Conservation (phyloP, 53 echinoderm and acorn worm genomes). For the Temnopleurus reevesii region DNA sequence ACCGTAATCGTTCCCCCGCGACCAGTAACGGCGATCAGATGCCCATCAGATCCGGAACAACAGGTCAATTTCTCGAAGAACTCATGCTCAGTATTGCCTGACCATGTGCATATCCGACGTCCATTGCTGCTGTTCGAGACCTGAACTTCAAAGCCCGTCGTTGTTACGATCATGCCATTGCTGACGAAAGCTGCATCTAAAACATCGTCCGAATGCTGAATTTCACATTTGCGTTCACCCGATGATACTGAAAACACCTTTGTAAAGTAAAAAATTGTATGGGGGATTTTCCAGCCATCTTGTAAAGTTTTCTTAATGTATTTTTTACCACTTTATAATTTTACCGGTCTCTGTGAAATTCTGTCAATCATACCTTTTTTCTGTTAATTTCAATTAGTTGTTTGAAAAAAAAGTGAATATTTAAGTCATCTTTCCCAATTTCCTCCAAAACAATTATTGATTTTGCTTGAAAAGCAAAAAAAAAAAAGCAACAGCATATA, state of each 20-base stretch:
- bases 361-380: no score
- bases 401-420: no score
- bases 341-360: no score
- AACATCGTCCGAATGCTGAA: conserved; percentile 8
- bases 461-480: no score
- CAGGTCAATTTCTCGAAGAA: neutral
- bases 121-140: conserved; percentile 33
- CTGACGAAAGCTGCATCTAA: neutral
- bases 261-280: no score
- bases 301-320: no score
- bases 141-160: neutral
- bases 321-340: no score
- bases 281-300: no score
- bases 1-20: conserved; percentile 24
- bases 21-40: neutral
- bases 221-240: neutral
- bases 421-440: no score
- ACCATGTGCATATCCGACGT: conserved; percentile 24
- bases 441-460: no score
- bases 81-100: conserved; percentile 3
- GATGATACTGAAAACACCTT: conserved; percentile 22
- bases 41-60: neutral
- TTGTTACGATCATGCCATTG: conserved; percentile 38
- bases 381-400: no score
- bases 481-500: no score